Conservation (phyloP, 2,888 invertebrate genomes). For the Ennomos quercinarius region DNA sequence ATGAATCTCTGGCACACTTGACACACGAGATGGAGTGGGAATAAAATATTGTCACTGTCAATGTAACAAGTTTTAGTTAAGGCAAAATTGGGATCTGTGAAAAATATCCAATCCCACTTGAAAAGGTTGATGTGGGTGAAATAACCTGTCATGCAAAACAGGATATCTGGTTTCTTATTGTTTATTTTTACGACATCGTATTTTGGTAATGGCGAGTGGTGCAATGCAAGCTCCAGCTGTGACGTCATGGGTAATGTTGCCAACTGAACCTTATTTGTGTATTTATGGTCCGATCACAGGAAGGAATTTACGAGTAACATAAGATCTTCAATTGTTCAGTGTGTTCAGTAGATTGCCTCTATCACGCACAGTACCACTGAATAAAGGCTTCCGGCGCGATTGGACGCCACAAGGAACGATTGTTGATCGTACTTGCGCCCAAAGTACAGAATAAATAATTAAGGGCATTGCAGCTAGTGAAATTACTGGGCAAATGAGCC, state of each 20-base stretch:
- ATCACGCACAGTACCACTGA: too few species aligned
- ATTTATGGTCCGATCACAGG: constrained; percentile 7
- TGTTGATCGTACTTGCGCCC: too few species aligned
- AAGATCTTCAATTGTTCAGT: too few species aligned
- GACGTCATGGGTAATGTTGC: constrained; percentile 12
- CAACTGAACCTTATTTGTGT: constrained; percentile 16
- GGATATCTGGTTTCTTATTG: constrained; percentile 39
- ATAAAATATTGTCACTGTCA: too few species aligned
- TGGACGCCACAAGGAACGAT: too few species aligned
- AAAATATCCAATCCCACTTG: not conserved
- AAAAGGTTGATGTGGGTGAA: constrained; percentile 21
- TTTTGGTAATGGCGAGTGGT: constrained; percentile 26
- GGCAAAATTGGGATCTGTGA: not conserved
- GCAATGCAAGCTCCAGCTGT: constrained; percentile 19
- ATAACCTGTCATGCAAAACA: constrained; percentile 26
- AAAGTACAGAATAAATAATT: too few species aligned
- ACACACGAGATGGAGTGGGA: too few species aligned
- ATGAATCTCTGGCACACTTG: too few species aligned
- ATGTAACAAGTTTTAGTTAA: not conserved
- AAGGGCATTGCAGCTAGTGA: too few species aligned
- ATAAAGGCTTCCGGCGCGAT: too few species aligned
- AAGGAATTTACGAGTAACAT: not conserved
- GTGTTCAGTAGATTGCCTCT: too few species aligned
- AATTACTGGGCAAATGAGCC: too few species aligned
- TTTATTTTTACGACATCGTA: constrained; percentile 47